Evolutionary conservation across 1,140 invertebrate genomes (phyloP), one percentile per base, ranked within the genome.

Genomic region (Charaxes varanes): DNA sequence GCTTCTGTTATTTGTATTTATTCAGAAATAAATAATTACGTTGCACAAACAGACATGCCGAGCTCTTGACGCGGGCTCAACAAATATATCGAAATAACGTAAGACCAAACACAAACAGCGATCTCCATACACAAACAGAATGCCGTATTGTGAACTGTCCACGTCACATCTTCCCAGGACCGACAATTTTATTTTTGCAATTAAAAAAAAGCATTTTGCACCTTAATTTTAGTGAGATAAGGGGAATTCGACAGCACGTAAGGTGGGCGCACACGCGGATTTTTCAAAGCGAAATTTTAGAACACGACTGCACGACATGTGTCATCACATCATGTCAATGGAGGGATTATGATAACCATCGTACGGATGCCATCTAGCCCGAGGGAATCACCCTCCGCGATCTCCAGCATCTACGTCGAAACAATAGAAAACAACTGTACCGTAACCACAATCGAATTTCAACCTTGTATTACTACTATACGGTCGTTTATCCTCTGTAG

Each of bases 251-350:
- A n/a, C n/a, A n/a, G 24, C 10, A 8, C 41, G 19, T 17, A 13
- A 53, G 38, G 3, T 14, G 13, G 26, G 7, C 28, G n/a, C n/a
- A n/a, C n/a, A 37, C 31, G 24, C 44, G 40, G 36, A 49, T 59
- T 68, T 72, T 71, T 68, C 54, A 64, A 70, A 72, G 49, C 53
- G 56, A 73, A 70, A 71, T 80, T 80, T 76, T 73, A 73, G 68
- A 71, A 67, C 67, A 68, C 72, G 67, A 73, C 68, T 61, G 53
- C 64, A 73, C 74, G 79, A 83, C 79, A 83, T 83, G 79, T 83
- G 79, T 83, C 79, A 78, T 83, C 79, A 83, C 79, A 83, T 83
- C 66, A 80, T 67, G 79, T 83, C 79, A 83, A 80, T 79, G 76
- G 71, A 69, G 70, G 76, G 79, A 83, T 83, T 83, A 83, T 83